Conservation (phyloP, 2,797 vertebrate genomes). For the Pantherophis alleghaniensis region DNA sequence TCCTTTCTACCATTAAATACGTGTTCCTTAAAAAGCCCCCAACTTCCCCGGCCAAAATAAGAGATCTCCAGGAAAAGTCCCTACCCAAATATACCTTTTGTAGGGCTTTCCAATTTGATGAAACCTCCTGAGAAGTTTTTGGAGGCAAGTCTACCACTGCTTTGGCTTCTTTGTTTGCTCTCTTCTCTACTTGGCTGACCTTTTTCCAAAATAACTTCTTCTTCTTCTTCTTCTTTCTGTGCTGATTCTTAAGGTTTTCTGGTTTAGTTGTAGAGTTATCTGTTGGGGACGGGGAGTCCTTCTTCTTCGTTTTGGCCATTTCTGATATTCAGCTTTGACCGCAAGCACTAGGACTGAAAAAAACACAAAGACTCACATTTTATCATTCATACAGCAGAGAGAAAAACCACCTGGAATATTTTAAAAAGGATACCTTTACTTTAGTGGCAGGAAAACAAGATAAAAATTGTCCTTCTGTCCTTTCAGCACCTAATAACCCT, state of each 20-base stretch:
- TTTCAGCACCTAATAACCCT: neutral
- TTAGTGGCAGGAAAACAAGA: neutral
- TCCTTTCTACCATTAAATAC: neutral
- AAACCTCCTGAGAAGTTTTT: constrained; percentile 72
- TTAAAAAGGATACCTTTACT: neutral
- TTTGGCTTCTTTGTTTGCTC: neutral
- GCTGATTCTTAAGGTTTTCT: neutral
- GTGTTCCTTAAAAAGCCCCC: neutral
- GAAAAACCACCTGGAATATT: too few species aligned
- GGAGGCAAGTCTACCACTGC: constrained; percentile 60
- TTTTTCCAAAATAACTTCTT: constrained; percentile 45
- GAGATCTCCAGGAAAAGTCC: neutral
- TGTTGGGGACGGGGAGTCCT: neutral
- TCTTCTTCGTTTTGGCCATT: constrained; percentile 62
- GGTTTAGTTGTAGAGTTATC: neutral
- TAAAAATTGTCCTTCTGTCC: neutral
- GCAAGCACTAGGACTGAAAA: neutral
- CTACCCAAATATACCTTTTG: constrained; percentile 74
- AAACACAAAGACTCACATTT: neutral
- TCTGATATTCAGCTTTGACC: neutral
- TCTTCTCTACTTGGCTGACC: neutral
- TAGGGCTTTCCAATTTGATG: constrained; percentile 85
- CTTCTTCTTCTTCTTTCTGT: constrained; percentile 36
- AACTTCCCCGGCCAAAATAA: rapidly evolving
- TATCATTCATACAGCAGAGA: neutral